A percentile compares a stretch with the other conserved stretches of the same genome.
Evolutionary conservation across 2,113 vertebrate species (phyloP).

Genomic region (Scatophagus argus): DNA sequence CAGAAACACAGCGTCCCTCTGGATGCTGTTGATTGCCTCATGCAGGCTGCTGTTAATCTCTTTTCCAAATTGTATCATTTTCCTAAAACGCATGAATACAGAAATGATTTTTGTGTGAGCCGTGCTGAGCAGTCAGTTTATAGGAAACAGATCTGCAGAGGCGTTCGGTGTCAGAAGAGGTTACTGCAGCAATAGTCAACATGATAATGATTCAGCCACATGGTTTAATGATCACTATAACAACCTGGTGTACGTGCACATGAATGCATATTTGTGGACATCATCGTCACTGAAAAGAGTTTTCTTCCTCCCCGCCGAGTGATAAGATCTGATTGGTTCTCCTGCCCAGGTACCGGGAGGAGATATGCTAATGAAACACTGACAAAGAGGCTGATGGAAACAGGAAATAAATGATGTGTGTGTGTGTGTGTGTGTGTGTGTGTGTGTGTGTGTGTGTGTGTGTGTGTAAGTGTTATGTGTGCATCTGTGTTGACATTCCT

Average conservation of each 20-base stretch:
- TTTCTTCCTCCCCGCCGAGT: conserved; percentile 15
- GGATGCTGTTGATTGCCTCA: neutral
- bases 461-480: conserved; percentile 22
- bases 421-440: conserved; percentile 39
- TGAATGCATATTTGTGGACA: conserved; percentile 7
- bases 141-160: conserved; percentile 35
- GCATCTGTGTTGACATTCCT: conserved; percentile 16
- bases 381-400: conserved; percentile 61
- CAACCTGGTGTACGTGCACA: neutral
- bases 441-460: conserved; percentile 31
- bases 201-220: conserved; percentile 35
- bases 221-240: conserved; percentile 28
- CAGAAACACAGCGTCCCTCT: neutral
- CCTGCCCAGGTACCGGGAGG: conserved; percentile 55
- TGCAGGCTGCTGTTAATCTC: conserved; percentile 6
- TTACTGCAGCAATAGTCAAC: conserved; percentile 28
- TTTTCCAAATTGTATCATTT: conserved; percentile 32
- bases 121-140: conserved; percentile 34
- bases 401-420: conserved; percentile 41
- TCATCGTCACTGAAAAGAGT: conserved; percentile 36
- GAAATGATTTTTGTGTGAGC: conserved; percentile 9
- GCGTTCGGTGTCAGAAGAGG: conserved; percentile 19
- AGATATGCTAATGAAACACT: conserved; percentile 69
- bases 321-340: conserved; percentile 77
- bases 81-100: conserved; percentile 12